Evolutionary conservation across 2,797 vertebrate species (phyloP), one percentile per base, ranked within the genome.

Genomic region (Rhodeus uyekii): DNA sequence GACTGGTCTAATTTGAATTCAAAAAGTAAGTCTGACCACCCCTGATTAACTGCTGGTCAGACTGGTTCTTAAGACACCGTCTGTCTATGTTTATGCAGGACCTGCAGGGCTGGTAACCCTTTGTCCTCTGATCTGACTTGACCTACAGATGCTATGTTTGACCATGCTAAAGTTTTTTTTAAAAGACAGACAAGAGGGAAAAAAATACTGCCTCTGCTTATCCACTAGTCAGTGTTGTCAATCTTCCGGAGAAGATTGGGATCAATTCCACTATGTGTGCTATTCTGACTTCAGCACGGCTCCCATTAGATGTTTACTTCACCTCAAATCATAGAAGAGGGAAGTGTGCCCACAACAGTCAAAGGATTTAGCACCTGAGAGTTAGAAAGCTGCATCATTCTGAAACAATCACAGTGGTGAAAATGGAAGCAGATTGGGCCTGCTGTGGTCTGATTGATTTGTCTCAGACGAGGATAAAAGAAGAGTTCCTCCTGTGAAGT

Each of bases 291-390:
- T 84, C 27, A 86, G 81, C 83, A 78, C 75, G 76, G 60, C 64
- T 87, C 86, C 86, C 71, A 82, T 87, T 86, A 80, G 85, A 88
- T 73, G 68, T 53, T 44, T 80, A 67, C 83, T 78, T 80, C 77
- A 60, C 46, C 74, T 86, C 63, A 81, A 71, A 58, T 61, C 63
- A 84, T 71, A 77, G 78, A 82, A 55, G 48, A 71, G 53, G 81
- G 63, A 81, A 81, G 67, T 68, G 58, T 14, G 16, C 38, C 63
- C 8, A 76, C 46, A 79, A 87, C 73, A 71, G 81, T 86, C 81
- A 78, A 18, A 78, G 18, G 71, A 85, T 81, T 29, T 78, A 81
- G 38, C 67, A 34, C 58, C 34, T 77, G 48, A 81, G 42, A 78
- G 72, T 39, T 38, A 29, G 18, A 81, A 36, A 58, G 73, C 48